Evolutionary conservation across 2,113 vertebrate genomes (phyloP).

Genomic region (Anseranas semipalmata): DNA sequence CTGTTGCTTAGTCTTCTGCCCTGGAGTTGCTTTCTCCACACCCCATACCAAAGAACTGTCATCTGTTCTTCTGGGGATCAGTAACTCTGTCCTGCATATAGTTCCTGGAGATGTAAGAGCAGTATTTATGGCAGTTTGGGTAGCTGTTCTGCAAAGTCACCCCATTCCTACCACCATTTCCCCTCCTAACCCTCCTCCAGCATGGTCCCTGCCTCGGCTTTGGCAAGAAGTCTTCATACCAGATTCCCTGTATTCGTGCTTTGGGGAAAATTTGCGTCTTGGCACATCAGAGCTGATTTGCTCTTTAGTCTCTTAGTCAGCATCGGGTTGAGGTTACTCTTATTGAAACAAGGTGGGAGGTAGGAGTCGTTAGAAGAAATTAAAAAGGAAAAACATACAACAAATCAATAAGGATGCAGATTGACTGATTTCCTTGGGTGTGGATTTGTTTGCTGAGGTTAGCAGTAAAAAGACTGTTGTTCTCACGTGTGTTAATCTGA

Average conservation of each 20-base stretch:
- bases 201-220: not conserved
- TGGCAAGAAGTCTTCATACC: not conserved
- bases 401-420: not conserved
- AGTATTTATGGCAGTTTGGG: not conserved
- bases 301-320: not conserved
- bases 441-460: not conserved
- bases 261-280: too few species aligned
- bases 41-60: not conserved
- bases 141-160: not conserved
- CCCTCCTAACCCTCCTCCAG: not conserved
- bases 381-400: not conserved
- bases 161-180: not conserved
- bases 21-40: not conserved
- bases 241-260: not conserved
- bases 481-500: not conserved
- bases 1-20: not conserved
- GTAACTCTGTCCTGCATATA: not conserved
- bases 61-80: not conserved
- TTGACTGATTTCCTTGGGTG: not conserved
- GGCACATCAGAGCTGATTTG: not conserved
- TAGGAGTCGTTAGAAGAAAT: not conserved
- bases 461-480: not conserved
- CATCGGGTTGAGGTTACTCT: not conserved
- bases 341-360: not conserved
- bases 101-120: not conserved